Base-by-base conservation (phyloP, 2,888 invertebrate species). In the Lycophotia porphyrea region DNA sequence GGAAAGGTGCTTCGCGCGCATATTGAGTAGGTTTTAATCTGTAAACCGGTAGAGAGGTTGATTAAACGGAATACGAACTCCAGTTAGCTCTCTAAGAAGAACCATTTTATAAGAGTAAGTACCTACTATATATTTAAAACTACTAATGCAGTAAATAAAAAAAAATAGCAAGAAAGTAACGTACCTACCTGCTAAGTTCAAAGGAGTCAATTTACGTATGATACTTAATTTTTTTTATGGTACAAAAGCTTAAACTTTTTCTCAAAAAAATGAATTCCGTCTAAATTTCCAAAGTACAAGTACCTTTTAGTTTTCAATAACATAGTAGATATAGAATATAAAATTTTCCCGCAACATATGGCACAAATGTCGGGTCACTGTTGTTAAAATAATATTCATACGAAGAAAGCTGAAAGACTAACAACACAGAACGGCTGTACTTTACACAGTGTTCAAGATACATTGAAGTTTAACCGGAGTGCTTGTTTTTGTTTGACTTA, bases 351-450 rank as follows among this genome's bases (percentile, higher is more conserved):
- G 85, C 86, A 90, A 88, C 91, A 90, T 88, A 87, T 88, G 89
- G 74, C 76, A 83, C 81, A 68, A 91, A 90, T 85, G 85, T 87
- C 47, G 87, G 88, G 87, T 88, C 88, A 82, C 83, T 79, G 84
- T 84, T 86, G 87, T 82, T 78, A 88, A 89, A 89, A 91, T 91
- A 90, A 89, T 90, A 91, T 91, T 91, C 91, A 91, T 90, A 84
- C 81, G 86, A 89, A 88, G 87, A 89, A 88, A 88, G 80, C 84
- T 85, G 78, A 83, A 87, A 86, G 80, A 78, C 61, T 79, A 84
- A 82, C 87, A 84, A 34, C 74, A 75, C 24, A 78, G 34, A 61
- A 31, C 24, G 52, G 24, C 47, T 66, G 78, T 52, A 71, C 27
- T 70, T 72, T 64, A 65, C 55, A 47, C 68, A 52, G 24, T 72